phyloP scores from a whole-genome alignment of 2,797 vertebrate species.

The Myioborus melanocephalus region DNA sequence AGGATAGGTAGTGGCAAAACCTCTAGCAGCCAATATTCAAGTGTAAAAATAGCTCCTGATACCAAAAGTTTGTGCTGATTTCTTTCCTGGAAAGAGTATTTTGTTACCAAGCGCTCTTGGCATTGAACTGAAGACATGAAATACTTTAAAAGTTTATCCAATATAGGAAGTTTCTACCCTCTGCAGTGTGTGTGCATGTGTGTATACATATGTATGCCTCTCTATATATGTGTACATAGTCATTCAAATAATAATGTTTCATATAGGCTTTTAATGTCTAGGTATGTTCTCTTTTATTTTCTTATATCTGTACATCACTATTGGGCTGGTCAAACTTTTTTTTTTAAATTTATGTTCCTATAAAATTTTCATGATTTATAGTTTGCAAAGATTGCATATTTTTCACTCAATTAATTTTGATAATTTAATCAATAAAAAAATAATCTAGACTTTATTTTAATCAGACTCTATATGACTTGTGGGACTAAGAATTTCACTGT shows the following conservation, averaged over 20 bases:
- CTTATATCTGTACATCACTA: background rate
- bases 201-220: background rate
- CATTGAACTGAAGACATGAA: background rate
- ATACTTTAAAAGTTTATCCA: background rate
- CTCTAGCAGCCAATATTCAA: background rate
- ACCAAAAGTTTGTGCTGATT: background rate
- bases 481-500: background rate
- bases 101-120: background rate
- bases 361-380: background rate
- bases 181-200: background rate
- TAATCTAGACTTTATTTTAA: background rate
- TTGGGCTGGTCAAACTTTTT: background rate
- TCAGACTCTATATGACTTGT: background rate
- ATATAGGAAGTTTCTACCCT: background rate
- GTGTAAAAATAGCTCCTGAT: background rate
- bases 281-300: background rate
- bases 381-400: background rate
- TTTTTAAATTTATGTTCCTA: background rate
- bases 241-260: background rate
- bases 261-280: background rate
- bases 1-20: background rate
- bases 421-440: background rate
- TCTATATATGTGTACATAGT: background rate
- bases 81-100: background rate
- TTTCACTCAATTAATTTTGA: background rate